These are phyloP conservation scores for Platorchestia sp. DNA, from an alignment of 1,140 invertebrate species.

Conservation along the genomic window DNA sequence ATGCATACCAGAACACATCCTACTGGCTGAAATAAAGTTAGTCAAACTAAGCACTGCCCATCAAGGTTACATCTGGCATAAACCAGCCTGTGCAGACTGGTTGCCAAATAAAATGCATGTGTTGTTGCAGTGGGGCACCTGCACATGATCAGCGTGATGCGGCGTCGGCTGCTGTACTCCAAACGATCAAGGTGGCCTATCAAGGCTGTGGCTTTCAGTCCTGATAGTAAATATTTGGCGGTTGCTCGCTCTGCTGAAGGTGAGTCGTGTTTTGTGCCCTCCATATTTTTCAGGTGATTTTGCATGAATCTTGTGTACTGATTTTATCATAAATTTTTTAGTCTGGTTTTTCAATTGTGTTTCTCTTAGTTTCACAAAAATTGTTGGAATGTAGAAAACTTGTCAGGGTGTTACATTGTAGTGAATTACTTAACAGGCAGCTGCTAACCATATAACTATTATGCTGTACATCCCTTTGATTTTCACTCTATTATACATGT, in stretches of 20 bases:
- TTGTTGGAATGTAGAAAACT: no score
- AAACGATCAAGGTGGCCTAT: slow-evolving; percentile 86
- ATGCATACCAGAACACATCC: no score
- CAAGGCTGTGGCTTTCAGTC: slow-evolving; percentile 88
- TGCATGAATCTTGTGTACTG: background rate
- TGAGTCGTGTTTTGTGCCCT: slow-evolving; percentile 70
- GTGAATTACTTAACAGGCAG: no score
- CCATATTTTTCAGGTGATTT: slow-evolving; percentile 41
- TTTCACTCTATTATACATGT: no score
- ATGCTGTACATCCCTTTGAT: no score
- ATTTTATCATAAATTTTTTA: background rate
- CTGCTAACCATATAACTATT: no score
- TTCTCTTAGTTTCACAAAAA: background rate
- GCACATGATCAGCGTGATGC: slow-evolving; percentile 88
- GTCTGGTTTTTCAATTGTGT: background rate
- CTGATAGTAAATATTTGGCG: slow-evolving; percentile 93
- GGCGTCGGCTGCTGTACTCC: slow-evolving; percentile 84
- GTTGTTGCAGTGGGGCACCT: slow-evolving; percentile 83
- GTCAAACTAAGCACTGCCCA: no score
- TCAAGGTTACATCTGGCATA: no score
- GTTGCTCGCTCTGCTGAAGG: slow-evolving; percentile 87
- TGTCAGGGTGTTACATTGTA: no score
- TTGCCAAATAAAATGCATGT: no score
- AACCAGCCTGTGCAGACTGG: no score
- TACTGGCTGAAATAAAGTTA: no score